Evolutionary conservation across 1,140 invertebrate genomes (phyloP), one percentile per base, ranked within the genome.

Genomic region (Panonychus citri): DNA sequence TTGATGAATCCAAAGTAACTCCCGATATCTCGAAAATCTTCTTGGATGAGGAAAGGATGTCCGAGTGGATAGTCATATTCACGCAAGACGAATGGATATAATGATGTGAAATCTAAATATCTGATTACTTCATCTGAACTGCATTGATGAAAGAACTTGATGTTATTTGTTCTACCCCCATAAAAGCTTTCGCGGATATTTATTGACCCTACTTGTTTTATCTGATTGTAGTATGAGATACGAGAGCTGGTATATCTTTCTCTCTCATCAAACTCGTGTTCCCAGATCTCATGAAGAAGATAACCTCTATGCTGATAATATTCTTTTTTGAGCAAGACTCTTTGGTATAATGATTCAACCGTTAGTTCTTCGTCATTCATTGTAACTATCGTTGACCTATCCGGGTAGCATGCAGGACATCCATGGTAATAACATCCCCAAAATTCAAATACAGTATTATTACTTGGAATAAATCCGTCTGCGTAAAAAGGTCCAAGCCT

Each of bases 121-220:
- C 61, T 64, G 50, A 69, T 64, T 56, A 70, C 67, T 1, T 70
- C 66, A 53, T 55, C 57, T 10, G 57, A 34, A 28, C 55, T 48
- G 17, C 49, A 51, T 59, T 66, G 61, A 54, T 66, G 62, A 30
- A 61, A 61, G 13, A 66, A 52, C 7, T 61, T 57, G 19, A 61
- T 63, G 28, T 64, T 66, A 57, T 66, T 65, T 17, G 64, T 68
- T n/a, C 67, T 37, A 15, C 68, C 67, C 12, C 68, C 67, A 54
- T 63, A 68, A 51, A 70, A 68, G 40, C 61, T 61, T 28, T 67
- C 64, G 34, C 65, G 37, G 1, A 25, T 37, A n/a, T 54, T 10
- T 12, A 34, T 13, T 37, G 27, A 19, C 3, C 53, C 37, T 10
- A 13, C 19, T 21, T 19, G 7, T 21, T 21, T 17, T 7, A 25